Conservation (phyloP, 2,888 invertebrate species). For the Trissolcus japonicus region DNA sequence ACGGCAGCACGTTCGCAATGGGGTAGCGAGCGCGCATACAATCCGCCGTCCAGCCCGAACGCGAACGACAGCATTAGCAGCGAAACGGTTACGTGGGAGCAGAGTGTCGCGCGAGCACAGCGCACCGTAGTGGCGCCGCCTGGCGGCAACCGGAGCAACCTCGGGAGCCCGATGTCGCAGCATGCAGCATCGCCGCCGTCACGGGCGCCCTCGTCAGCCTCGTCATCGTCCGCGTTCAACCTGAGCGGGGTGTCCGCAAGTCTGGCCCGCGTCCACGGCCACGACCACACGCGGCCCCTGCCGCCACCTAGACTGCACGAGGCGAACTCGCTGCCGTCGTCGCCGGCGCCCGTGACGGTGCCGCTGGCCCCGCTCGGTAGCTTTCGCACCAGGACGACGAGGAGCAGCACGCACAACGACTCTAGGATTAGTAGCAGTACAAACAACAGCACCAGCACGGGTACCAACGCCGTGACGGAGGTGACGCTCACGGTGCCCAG, state of each 20-base stretch:
- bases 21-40: slow-evolving; percentile 63
- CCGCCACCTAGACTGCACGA: slow-evolving; percentile 70
- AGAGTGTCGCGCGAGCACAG: slow-evolving; percentile 83
- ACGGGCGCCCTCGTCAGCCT: slow-evolving; percentile 68
- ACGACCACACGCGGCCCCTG: slow-evolving; percentile 72
- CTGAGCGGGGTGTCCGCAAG: slow-evolving; percentile 49
- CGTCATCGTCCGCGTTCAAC: slow-evolving; percentile 56
- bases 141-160: slow-evolving; percentile 78
- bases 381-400: slow-evolving; percentile 65
- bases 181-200: slow-evolving; percentile 69
- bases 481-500: slow-evolving; percentile 84
- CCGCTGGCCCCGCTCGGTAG: slow-evolving; percentile 78
- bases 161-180: slow-evolving; percentile 75
- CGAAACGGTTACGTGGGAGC: slow-evolving; percentile 46
- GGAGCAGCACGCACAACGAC: slow-evolving; percentile 43
- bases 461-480: slow-evolving; percentile 65
- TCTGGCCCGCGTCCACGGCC: slow-evolving; percentile 64
- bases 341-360: slow-evolving; percentile 78
- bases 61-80: slow-evolving; percentile 57
- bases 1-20: slow-evolving; percentile 59
- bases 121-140: slow-evolving; percentile 80
- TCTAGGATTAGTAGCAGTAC: slow-evolving; percentile 12
- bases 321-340: slow-evolving; percentile 64
- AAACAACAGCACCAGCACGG: slow-evolving; percentile 11
- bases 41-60: slow-evolving; percentile 60